Percentiles rank a stretch among this genome's conserved stretches.
phyloP scores from a whole-genome alignment of 2,113 vertebrate species.

The Scalopus aquaticus region DNA sequence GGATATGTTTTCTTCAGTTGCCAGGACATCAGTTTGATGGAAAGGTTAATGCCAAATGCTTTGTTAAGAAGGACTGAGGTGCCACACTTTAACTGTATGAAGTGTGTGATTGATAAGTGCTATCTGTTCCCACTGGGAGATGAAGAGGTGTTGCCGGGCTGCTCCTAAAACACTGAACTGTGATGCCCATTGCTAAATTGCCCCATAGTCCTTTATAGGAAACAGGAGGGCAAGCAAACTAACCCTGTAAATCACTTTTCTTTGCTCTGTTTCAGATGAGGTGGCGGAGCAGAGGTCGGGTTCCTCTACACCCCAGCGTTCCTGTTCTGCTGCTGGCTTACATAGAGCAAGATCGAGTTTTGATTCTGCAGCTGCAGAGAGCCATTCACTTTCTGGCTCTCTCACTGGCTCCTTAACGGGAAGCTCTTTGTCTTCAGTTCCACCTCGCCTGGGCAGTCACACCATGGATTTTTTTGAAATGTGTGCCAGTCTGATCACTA shows the following conservation, averaged over 20 bases:
- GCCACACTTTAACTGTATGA: not conserved
- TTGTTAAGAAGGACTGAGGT: not conserved
- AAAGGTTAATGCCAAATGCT: not conserved
- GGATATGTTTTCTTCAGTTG: not conserved
- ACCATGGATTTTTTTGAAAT: conserved; percentile 99
- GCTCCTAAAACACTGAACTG: not conserved
- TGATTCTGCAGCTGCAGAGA: conserved; percentile 85
- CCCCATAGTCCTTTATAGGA: not conserved
- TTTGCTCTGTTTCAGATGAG: conserved; percentile 88
- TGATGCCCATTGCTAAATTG: not conserved
- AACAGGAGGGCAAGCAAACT: not conserved
- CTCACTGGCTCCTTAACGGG: conserved; percentile 91
- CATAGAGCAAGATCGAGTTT: conserved; percentile 94
- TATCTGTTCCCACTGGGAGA: not conserved
- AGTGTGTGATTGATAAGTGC: not conserved
- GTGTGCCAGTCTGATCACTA: conserved; percentile 98
- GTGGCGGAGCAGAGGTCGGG: conserved; percentile 94
- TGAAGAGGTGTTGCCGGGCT: not conserved
- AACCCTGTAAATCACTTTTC: not conserved
- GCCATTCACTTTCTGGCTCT: conserved; percentile 90
- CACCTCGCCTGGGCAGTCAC: conserved; percentile 94
- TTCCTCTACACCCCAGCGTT: conserved; percentile 95
- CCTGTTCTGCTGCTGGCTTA: conserved; percentile 92
- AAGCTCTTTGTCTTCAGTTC: conserved; percentile 84
- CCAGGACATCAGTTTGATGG: not conserved